Evolutionary conservation across 2,888 invertebrate species (phyloP), one percentile per base, ranked within the genome.

Genomic region (Drosophila sordidapex): DNA sequence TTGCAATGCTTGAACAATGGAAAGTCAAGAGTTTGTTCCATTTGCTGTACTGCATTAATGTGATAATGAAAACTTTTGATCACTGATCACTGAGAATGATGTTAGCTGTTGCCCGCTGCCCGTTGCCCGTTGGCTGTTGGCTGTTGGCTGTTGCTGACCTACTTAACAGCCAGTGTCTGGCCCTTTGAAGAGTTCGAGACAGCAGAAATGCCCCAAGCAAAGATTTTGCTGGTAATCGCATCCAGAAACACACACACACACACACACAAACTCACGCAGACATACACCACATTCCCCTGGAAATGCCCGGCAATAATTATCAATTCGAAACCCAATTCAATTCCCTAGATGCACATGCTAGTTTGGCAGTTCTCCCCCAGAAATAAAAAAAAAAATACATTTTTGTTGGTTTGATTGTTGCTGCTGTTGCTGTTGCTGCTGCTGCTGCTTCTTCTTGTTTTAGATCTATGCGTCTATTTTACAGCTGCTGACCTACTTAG

Each of bases 401-500:
- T 36, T 43, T 43, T 53, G 46, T 76, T 62, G 60, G 61, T 73
- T 62, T 71, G 70, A 64, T 71, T 74, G 63, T 53, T 61, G 43
- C 1, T 18, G 49, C 21, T 43, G 35, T 13, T 35, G 38, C 8
- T 21, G 46, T 1, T 43, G 43, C 40, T 40, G n/a, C 10, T 43
- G 11, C 6, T 46, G 0, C 2, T 52, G 5, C 31, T 65, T 40
- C 51, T 66, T 49, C 51, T 58, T 74, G n/a, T 68, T 60, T 51
- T 63, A 83, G 82, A 63, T 40, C 68, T 78, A 60, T 63, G 65
- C 71, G 62, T 79, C 71, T 79, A 79, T 86, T 87, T 83, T 86
- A 79, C 85, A 86, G 88, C 85, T 86, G 88, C 83, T 87, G 85
- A 86, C 85, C 85, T 85, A 86, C 74, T 87, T 84, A 51, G 74